Conservation (phyloP, 2,797 vertebrate species). For the Pogoniulus pusillus region DNA sequence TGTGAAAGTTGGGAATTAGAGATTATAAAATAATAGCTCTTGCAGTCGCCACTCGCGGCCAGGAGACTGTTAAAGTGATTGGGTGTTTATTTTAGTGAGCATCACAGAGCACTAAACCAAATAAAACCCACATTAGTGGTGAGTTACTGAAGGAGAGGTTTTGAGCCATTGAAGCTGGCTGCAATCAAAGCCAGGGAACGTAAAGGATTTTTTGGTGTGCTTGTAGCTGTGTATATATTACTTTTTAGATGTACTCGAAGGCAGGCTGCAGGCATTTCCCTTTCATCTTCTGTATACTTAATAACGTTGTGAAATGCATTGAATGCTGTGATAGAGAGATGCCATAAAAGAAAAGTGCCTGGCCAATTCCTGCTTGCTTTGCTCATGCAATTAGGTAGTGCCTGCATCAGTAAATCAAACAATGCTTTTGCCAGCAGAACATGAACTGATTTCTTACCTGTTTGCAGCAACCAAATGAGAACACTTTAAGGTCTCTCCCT, state of each 20-base stretch:
- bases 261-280: slow-evolving; percentile 13
- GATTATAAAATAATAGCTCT: slow-evolving; percentile 57
- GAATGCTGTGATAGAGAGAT: slow-evolving; percentile 49
- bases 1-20: slow-evolving; percentile 44
- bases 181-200: slow-evolving; percentile 36
- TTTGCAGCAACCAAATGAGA: background rate
- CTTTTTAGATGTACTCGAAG: background rate
- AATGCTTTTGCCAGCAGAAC: background rate
- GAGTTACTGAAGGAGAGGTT: slow-evolving; percentile 29
- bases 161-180: background rate
- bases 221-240: background rate
- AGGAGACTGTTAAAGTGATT: slow-evolving; percentile 54
- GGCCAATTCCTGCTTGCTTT: slow-evolving; percentile 13
- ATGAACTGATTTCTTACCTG: slow-evolving; percentile 3
- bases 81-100: slow-evolving; percentile 30
- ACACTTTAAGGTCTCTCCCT: background rate
- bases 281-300: slow-evolving; percentile 58
- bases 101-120: slow-evolving; percentile 38
- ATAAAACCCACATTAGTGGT: slow-evolving; percentile 48
- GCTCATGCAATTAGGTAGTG: background rate
- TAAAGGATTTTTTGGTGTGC: slow-evolving; percentile 41
- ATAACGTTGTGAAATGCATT: slow-evolving; percentile 27
- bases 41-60: slow-evolving; percentile 16
- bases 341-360: slow-evolving; percentile 60
- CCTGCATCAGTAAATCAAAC: slow-evolving; percentile 35